These are phyloP conservation scores for Stercorarius parasiticus DNA, from an alignment of 2,113 vertebrate genomes.

Conservation along the genomic window DNA sequence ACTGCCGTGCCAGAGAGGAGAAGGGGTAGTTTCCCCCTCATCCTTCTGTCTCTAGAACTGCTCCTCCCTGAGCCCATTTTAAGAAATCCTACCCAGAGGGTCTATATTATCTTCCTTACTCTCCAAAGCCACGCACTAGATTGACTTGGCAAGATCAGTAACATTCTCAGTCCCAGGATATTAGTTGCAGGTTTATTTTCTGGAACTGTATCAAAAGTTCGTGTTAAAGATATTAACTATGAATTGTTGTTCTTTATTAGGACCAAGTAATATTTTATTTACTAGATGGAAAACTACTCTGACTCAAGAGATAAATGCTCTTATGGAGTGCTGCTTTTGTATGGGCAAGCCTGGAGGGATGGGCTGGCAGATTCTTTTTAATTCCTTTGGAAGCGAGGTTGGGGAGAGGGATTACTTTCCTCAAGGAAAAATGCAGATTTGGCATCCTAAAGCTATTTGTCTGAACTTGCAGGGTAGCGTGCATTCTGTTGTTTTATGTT, in stretches of 20 bases:
- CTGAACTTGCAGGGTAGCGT: slow-evolving; percentile 20
- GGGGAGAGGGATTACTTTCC: slow-evolving; percentile 22
- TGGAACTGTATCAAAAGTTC: slow-evolving; percentile 8
- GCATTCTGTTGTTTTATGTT: not conserved
- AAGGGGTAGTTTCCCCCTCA: not conserved
- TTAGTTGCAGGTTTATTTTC: slow-evolving; percentile 50
- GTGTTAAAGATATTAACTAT: slow-evolving; percentile 7
- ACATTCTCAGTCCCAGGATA: not conserved
- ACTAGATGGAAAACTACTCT: slow-evolving; percentile 9
- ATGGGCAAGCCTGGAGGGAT: slow-evolving; percentile 39
- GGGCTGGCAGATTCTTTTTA: slow-evolving; percentile 40
- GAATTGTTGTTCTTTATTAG: slow-evolving; percentile 33
- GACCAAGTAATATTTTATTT: slow-evolving; percentile 17
- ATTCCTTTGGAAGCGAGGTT: slow-evolving; percentile 1
- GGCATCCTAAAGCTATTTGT: slow-evolving; percentile 32
- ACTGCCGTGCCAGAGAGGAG: not conserved
- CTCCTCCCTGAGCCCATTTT: not conserved
- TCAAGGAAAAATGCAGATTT: slow-evolving; percentile 49
- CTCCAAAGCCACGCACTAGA: not conserved
- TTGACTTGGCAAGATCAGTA: not conserved
- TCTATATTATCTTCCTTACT: not conserved
- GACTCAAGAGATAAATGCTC: slow-evolving; percentile 16
- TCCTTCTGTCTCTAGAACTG: not conserved
- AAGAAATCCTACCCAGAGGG: not conserved
- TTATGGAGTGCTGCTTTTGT: slow-evolving; percentile 21